Conservation (phyloP, 2,113 vertebrate species). For the Chloropsis cyanopogon region DNA sequence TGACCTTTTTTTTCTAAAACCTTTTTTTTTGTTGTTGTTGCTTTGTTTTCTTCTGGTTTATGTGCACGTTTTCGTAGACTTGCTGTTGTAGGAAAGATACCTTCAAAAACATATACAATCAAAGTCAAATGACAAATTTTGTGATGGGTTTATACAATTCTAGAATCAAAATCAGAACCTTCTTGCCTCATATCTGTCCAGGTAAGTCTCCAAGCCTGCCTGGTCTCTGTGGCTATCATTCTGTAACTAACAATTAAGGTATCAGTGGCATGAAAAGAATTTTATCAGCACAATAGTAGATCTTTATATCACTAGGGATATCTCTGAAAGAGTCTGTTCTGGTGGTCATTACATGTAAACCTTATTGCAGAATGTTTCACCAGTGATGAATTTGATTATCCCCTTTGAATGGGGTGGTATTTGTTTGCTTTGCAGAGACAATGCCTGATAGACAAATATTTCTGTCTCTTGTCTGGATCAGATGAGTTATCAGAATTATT, state of each 20-base stretch:
- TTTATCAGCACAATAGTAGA: constrained; percentile 42
- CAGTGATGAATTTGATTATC: neutral
- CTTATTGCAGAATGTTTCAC: neutral
- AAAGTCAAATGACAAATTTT: neutral
- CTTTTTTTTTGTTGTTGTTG: neutral
- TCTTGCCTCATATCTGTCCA: neutral
- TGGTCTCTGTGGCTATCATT: neutral
- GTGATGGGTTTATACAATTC: neutral
- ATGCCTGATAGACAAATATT: neutral
- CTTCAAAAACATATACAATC: neutral
- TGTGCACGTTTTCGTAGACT: neutral
- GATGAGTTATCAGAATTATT: constrained; percentile 22
- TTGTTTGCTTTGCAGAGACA: constrained; percentile 47
- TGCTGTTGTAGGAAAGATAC: neutral
- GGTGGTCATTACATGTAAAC: neutral
- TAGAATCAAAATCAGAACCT: neutral
- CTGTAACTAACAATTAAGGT: neutral
- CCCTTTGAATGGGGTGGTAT: neutral
- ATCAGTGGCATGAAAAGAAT: constrained; percentile 57
- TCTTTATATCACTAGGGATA: constrained; percentile 17
- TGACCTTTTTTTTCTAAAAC: neutral
- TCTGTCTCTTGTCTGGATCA: neutral
- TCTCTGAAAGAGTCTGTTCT: constrained; percentile 26
- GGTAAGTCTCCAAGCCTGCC: neutral
- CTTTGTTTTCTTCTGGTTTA: neutral